Evolutionary conservation across 1,140 invertebrate species (phyloP), one percentile per base, ranked within the genome.

Genomic region (Apocrypta bakeri): DNA sequence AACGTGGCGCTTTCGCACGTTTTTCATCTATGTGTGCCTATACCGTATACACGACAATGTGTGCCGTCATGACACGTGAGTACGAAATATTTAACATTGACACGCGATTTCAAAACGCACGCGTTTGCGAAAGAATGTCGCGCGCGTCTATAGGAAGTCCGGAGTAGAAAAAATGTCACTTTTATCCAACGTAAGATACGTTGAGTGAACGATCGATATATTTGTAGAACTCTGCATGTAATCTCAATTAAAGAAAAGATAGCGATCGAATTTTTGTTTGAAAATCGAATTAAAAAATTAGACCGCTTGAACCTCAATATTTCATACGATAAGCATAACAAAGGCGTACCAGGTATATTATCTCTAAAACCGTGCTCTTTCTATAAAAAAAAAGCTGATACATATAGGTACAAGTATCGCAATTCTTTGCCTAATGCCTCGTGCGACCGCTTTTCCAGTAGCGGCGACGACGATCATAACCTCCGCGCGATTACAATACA

Each of bases 101-200:
- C 33, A 37, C 3, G 33, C 33, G 2, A 6, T 79, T 79, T 79
- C 76, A 79, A 79, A 79, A 79, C 79, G 81, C 3, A 2, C 76
- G 83, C 81, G 82, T 83, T 86, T 85, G 82, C 82, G 82, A 85
- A 69, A 76, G 73, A 77, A 63, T 69, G 27, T 75, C 63, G 72
- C 82, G 78, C 56, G 33, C 73, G 33, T n/a, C n/a, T 37, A 66
- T 66, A 66, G 63, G 75, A 66, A 77, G 33, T 66, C 21, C 61
- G 61, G 75, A 77, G 66, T 31, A 31, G 8, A 66, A 8, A 8
- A 37, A 37, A 77, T n/a, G n/a, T n/a, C n/a, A n/a, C n/a, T n/a
- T n/a, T n/a, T n/a, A n/a, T n/a, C n/a, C n/a, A n/a, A n/a, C n/a
- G n/a, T n/a, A n/a, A n/a, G n/a, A n/a, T n/a, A n/a, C n/a, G n/a